These are phyloP conservation scores for Leistus spinibarbis DNA, from an alignment of 2,888 invertebrate species.

Conservation along the genomic window DNA sequence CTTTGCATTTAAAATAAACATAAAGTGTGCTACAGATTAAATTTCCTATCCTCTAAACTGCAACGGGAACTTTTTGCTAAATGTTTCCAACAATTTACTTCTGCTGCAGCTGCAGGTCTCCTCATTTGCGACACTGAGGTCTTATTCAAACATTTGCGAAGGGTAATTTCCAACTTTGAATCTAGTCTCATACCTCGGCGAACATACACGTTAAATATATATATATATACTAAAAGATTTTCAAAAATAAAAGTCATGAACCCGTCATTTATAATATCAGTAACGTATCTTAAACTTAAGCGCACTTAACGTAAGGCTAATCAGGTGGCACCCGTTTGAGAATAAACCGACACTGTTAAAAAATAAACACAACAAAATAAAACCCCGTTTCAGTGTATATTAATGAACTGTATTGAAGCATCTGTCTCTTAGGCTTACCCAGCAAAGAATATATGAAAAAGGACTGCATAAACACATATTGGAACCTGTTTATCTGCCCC, in stretches of 20 bases:
- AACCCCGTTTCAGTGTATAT: neutral
- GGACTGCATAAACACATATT: neutral
- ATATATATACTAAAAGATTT: too few species aligned
- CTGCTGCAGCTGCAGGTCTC: too few species aligned
- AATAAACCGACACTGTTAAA: neutral
- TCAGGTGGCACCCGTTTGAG: neutral
- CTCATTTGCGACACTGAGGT: too few species aligned
- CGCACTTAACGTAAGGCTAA: neutral
- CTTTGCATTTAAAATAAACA: slow-evolving; percentile 21
- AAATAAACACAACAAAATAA: neutral
- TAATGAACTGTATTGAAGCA: slow-evolving; percentile 4
- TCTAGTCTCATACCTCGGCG: too few species aligned
- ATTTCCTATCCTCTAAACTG: slow-evolving; percentile 18
- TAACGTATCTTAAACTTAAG: neutral
- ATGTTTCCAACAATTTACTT: too few species aligned
- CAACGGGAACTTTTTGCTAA: slow-evolving; percentile 26
- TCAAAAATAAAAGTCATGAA: neutral
- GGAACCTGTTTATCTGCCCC: neutral
- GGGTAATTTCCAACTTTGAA: too few species aligned
- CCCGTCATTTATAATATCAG: neutral
- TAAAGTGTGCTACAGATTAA: slow-evolving; percentile 24
- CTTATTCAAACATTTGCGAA: neutral
- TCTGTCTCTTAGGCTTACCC: neutral
- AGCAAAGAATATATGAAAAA: neutral
- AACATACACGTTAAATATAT: too few species aligned